Conservation (phyloP, 2,797 vertebrate genomes). For the Tachyglossus aculeatus region DNA sequence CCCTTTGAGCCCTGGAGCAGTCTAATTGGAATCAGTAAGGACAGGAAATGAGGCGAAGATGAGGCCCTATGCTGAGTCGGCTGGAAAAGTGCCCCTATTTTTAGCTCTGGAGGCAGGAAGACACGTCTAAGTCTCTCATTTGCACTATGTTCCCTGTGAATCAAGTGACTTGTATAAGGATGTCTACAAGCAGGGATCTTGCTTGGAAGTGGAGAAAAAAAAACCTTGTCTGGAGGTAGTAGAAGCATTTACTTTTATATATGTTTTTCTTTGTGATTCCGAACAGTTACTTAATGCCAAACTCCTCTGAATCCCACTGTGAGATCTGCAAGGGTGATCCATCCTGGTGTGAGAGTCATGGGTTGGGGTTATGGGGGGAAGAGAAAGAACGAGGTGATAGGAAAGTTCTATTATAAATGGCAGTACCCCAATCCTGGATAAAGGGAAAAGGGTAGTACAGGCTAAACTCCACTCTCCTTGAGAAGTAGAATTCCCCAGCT, state of each 20-base stretch:
- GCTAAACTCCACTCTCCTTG: background rate
- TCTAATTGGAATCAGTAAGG: too few species aligned
- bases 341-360: background rate
- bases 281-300: background rate
- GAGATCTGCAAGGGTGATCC: background rate
- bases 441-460: background rate
- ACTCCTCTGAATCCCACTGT: background rate
- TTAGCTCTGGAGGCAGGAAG: background rate
- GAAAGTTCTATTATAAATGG: background rate
- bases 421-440: background rate
- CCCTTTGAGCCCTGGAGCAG: too few species aligned
- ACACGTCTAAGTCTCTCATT: background rate
- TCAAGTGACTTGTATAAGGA: background rate
- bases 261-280: slow-evolving; percentile 7
- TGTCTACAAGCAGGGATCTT: background rate
- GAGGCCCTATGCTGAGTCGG: background rate
- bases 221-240: background rate
- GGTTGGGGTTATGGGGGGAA: too few species aligned
- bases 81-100: background rate
- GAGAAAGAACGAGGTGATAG: background rate
- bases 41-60: too few species aligned
- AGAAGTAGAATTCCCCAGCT: background rate
- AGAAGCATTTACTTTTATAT: background rate
- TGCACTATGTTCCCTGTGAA: background rate
- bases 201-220: background rate